A percentile compares a stretch with the other conserved stretches of the same genome.
phyloP scores from a whole-genome alignment of 1,140 invertebrate genomes.

The Helicoverpa armigera region DNA sequence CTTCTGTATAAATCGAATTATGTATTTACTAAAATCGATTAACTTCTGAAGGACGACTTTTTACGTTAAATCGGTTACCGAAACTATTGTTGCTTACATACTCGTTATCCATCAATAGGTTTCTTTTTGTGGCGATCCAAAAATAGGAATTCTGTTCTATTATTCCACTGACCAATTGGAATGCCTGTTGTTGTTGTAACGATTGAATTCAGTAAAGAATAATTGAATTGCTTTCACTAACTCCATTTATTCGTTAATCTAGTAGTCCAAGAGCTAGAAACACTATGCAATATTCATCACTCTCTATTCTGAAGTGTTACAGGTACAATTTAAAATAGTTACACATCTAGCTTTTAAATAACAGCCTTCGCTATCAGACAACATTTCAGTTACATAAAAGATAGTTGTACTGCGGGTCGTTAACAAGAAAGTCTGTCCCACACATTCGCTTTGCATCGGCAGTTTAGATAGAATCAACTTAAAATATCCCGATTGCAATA shows the following conservation, averaged over 20 bases:
- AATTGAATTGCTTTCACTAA: not conserved
- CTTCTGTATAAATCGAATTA: no score
- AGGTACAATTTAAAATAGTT: not conserved
- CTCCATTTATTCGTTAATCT: not conserved
- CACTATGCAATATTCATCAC: not conserved
- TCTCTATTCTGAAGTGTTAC: not conserved
- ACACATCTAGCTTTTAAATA: constrained; percentile 41
- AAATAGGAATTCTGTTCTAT: constrained; percentile 5
- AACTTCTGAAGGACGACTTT: not conserved
- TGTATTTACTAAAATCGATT: not conserved
- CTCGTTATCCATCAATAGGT: constrained; percentile 1
- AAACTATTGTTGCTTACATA: constrained; percentile 10
- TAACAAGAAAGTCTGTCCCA: constrained; percentile 78
- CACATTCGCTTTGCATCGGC: constrained; percentile 71
- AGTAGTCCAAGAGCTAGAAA: not conserved
- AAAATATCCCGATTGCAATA: constrained; percentile 75
- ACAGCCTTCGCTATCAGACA: constrained; percentile 41
- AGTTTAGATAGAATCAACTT: constrained; percentile 78
- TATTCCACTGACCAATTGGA: constrained; percentile 7
- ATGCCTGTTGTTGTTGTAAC: not conserved
- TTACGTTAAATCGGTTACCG: constrained; percentile 7
- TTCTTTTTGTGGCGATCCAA: not conserved
- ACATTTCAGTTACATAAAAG: constrained; percentile 55
- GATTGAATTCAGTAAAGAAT: not conserved
- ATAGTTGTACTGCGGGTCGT: constrained; percentile 60